Evolutionary conservation across 2,797 vertebrate genomes (phyloP), one percentile per base, ranked within the genome.

Genomic region (Pelodytes ibericus): DNA sequence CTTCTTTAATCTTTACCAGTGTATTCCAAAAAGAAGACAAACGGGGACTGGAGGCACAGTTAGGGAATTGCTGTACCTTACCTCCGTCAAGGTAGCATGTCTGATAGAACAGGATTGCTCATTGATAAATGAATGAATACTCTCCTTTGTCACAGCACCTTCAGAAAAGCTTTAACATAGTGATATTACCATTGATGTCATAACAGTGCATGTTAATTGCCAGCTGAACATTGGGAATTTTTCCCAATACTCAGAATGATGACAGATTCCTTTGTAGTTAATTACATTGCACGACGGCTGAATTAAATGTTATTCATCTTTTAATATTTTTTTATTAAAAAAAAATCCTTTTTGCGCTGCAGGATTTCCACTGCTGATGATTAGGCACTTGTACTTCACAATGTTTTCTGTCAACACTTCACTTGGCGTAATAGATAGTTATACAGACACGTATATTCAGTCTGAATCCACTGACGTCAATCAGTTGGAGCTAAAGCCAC

Each of bases 201-300:
- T 31, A 69, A 39, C 66, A 57, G n/a, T 69, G 49, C 18, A 16
- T 25, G 49, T 57, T 53, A 69, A 69, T 69, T 69, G 66, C 30
- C 13, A 57, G 51, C 49, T 69, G 25, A 60, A 60, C 26, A 60
- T 60, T 13, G 30, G 15, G 18, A 20, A 8, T n/a, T 9, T 58
- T 26, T 20, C 56, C 29, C 16, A 53, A 69, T 53, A 33, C 16
- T 30, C 13, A 57, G 26, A 33, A 20, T 24, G 30, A 39, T 25
- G 31, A 69, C 66, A 57, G 49, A 36, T 16, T 69, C 51, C 31
- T 53, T 53, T 51, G 18, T 68, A 5, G 49, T 10, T 57, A 36
- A 36, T 36, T 69, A 31, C 31, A 56, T 24, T 57, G 18, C 56
- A 49, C 49, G 22, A 8, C 15, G 13, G 58, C 27, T 16, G 24